Conservation (phyloP, 2,888 invertebrate genomes). For the Hypomecis punctinalis region DNA sequence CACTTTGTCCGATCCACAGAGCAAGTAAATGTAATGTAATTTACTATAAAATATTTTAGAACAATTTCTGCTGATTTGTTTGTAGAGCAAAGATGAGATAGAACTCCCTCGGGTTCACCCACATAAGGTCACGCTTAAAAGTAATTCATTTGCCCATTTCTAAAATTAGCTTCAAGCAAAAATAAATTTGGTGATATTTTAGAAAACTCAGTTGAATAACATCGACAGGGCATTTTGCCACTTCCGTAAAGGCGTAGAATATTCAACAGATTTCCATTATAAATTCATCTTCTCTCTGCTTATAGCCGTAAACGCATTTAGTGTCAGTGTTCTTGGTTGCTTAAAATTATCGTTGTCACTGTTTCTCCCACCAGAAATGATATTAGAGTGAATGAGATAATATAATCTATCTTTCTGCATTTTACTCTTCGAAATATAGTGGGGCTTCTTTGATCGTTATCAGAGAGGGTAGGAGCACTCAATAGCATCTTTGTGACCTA, state of each 20-base stretch:
- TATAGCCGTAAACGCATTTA: conserved; percentile 34
- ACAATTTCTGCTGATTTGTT: too few species aligned
- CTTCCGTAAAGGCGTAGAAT: conserved; percentile 17
- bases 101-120: too few species aligned
- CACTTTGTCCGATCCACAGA: too few species aligned
- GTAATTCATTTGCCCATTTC: not conserved
- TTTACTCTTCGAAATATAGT: too few species aligned
- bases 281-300: conserved; percentile 25
- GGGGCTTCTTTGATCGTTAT: conserved; percentile 32
- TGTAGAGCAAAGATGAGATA: too few species aligned
- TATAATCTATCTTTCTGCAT: too few species aligned
- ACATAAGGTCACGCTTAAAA: not conserved
- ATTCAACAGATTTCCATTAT: conserved; percentile 27
- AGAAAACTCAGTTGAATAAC: conserved; percentile 10
- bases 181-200: not conserved
- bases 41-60: too few species aligned
- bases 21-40: too few species aligned
- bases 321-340: conserved; percentile 11
- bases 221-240: conserved; percentile 10
- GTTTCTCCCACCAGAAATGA: too few species aligned
- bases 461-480: conserved; percentile 35
- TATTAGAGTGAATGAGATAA: too few species aligned
- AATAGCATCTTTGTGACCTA: conserved; percentile 41
- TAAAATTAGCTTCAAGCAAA: not conserved
- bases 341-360: too few species aligned